Percentiles rank a stretch among this genome's conserved stretches.
phyloP scores from a whole-genome alignment of 2,797 vertebrate species.

The Hippopotamyrus pictus region DNA sequence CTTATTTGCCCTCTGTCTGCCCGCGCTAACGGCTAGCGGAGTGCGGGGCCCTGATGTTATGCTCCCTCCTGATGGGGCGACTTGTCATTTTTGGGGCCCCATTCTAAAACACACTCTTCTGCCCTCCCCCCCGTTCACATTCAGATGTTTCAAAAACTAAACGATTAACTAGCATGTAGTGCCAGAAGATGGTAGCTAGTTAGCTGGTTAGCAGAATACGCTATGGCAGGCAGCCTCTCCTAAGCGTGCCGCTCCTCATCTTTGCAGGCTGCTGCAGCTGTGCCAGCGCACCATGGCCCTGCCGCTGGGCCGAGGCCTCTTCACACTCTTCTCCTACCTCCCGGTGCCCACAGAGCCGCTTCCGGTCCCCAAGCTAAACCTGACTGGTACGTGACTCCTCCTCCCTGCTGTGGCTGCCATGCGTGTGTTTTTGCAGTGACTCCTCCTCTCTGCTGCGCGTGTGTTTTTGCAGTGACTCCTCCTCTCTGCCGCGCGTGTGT shows the following conservation, averaged over 20 bases:
- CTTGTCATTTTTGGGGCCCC: background rate
- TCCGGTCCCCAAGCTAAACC: conserved; percentile 89
- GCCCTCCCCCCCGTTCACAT: background rate
- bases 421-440: background rate
- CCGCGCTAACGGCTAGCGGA: background rate
- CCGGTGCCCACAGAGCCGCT: conserved; percentile 90
- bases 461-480: conserved; percentile 27
- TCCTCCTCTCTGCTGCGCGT: background rate
- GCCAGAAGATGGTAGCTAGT: background rate
- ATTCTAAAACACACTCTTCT: background rate
- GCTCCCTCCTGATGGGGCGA: background rate
- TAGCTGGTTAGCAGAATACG: background rate
- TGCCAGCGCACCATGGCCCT: conserved; percentile 96
- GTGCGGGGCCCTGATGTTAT: background rate
- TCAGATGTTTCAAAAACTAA: background rate
- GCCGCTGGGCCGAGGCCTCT: conserved; percentile 89
- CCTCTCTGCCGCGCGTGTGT: background rate
- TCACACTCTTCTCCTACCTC: conserved; percentile 93
- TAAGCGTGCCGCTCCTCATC: background rate
- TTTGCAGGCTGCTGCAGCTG: conserved; percentile 69
- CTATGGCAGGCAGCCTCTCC: background rate
- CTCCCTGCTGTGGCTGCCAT: background rate
- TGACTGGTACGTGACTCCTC: conserved; percentile 73
- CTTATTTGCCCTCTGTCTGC: too few relatives aligned
- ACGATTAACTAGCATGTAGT: background rate